Base-by-base conservation (phyloP, 2,113 vertebrate species). In the Amia ocellicauda region DNA sequence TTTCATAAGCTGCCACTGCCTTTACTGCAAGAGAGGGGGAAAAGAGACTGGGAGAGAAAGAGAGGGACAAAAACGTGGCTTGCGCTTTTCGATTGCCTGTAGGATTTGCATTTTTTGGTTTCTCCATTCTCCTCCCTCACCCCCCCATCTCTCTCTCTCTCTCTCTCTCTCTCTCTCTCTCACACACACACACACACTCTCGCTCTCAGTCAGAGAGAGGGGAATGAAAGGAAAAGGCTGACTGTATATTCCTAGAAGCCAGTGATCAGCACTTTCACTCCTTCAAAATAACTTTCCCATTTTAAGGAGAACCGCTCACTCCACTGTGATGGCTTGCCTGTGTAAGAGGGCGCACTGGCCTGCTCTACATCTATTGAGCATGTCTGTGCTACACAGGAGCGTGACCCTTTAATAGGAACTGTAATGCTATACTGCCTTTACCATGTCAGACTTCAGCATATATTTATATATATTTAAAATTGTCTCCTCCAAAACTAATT, bases 201-300 rank as follows among this genome's bases (percentile, higher is more conserved):
- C 54, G 28, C 41, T 24, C 51, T 80, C 71, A 63, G 71, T 62
- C 66, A 69, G 63, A 70, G 69, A 60, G 66, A 62, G 62, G 69
- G 71, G 69, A 73, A 81, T 81, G 73, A 81, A 85, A 86, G 76
- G 36, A 67, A 63, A 65, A 69, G 68, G 75, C 78, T 79, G 79
- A 81, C 81, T 81, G 78, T 73, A 64, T 66, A 67, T 79, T 66
- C 20, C 62, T 65, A 68, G 68, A 84, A 83, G 72, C 76, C 69
- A 85, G 78, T 82, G 74, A 84, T 85, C 80, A 84, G 82, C 85
- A 75, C 69, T 75, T 86, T 80, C 43, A 70, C 42, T 40, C 69
- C 54, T 68, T 70, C 29, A 28, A 51, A 29, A 20, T n/a, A n/a
- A n/a, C n/a, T n/a, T n/a, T n/a, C n/a, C n/a, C n/a, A n/a, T n/a